Evolutionary conservation across 2,888 invertebrate species (phyloP).

Genomic region (Scelioninae gen. 2): DNA sequence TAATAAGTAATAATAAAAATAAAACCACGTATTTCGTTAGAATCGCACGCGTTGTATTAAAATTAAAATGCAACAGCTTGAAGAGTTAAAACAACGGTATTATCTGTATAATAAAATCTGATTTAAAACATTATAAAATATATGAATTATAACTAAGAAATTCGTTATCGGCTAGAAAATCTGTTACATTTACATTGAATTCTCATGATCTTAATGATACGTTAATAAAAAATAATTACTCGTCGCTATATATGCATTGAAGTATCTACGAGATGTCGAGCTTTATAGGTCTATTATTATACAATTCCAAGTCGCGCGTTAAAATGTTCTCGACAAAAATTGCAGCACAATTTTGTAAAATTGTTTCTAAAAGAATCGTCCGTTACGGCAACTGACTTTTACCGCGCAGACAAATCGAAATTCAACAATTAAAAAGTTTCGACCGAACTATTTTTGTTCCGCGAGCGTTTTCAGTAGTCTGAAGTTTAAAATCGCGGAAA

Average conservation of each 20-base stretch:
- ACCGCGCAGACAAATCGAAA: constrained; percentile 29
- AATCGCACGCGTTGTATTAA: no score
- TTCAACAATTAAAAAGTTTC: constrained; percentile 45
- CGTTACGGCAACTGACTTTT: constrained; percentile 19
- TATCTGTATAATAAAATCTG: constrained; percentile 22
- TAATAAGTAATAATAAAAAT: no score
- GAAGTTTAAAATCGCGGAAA: constrained; percentile 21
- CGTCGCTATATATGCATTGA: constrained; percentile 11
- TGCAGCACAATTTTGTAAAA: constrained; percentile 9
- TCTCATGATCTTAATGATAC: constrained; percentile 10
- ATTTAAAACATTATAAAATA: constrained; percentile 40
- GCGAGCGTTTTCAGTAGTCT: constrained; percentile 22
- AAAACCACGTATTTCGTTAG: no score
- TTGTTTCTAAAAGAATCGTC: constrained; percentile 24
- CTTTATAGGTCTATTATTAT: no score
- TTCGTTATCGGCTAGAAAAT: constrained; percentile 22
- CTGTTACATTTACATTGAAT: constrained; percentile 23
- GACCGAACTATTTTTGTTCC: constrained; percentile 28
- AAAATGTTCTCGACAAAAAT: constrained; percentile 29
- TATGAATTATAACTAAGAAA: constrained; percentile 31
- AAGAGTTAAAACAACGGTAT: constrained; percentile 35
- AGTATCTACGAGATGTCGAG: no score
- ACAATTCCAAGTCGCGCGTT: constrained; percentile 42
- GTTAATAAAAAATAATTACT: constrained; percentile 40
- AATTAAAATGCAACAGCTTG: no score